These are phyloP conservation scores for Myathropa florea DNA, from an alignment of 2,888 invertebrate species.

Conservation along the genomic window DNA sequence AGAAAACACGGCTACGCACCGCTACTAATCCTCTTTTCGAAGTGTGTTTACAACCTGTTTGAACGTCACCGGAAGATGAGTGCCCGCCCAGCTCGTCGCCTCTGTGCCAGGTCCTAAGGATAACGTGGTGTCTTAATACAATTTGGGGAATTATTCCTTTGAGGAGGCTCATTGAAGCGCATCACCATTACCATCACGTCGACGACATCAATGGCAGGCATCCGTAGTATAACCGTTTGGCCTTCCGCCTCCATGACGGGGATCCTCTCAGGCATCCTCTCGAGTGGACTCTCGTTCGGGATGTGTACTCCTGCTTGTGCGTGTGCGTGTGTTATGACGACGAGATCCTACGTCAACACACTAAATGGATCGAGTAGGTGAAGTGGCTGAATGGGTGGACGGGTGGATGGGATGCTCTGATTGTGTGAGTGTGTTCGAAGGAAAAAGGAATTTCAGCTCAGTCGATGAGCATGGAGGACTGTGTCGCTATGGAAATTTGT, in stretches of 20 bases:
- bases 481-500: slow-evolving; percentile 25
- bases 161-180: slow-evolving; percentile 18
- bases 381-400: slow-evolving; percentile 5
- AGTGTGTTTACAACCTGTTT: slow-evolving; percentile 46
- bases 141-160: slow-evolving; percentile 41
- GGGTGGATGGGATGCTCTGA: neutral
- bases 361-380: slow-evolving; percentile 29
- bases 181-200: slow-evolving; percentile 23
- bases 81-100: neutral
- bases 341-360: slow-evolving; percentile 17
- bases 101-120: slow-evolving; percentile 10
- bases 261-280: neutral
- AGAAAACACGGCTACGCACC: neutral
- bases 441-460: slow-evolving; percentile 26
- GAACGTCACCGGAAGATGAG: neutral
- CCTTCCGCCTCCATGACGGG: neutral
- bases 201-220: neutral
- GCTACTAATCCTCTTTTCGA: slow-evolving; percentile 30
- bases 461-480: slow-evolving; percentile 3
- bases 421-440: neutral
- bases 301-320: neutral
- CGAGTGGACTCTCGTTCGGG: slow-evolving; percentile 31
- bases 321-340: neutral
- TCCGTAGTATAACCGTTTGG: too few species aligned
- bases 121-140: slow-evolving; percentile 42